Conservation (phyloP, 2,113 vertebrate species). For the Ursus arctos region DNA sequence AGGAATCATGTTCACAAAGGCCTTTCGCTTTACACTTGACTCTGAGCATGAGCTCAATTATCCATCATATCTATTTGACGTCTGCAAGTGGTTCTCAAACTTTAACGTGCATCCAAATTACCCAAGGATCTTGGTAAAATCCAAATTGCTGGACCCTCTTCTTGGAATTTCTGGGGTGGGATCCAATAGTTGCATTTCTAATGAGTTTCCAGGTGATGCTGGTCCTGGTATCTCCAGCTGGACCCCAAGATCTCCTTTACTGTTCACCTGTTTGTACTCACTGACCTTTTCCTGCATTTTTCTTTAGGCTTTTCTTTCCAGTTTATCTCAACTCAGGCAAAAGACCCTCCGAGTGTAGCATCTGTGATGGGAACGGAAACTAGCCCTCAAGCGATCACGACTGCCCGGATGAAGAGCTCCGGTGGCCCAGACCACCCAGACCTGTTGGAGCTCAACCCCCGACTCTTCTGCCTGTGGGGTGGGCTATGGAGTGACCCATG, state of each 20-base stretch:
- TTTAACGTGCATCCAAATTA: not conserved
- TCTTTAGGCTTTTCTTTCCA: not conserved
- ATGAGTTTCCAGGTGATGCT: not conserved
- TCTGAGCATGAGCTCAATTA: not conserved
- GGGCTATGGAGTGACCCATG: not conserved
- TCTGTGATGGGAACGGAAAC: not conserved
- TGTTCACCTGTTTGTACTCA: not conserved
- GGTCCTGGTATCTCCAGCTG: not conserved
- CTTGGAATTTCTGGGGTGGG: not conserved
- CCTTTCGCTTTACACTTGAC: not conserved
- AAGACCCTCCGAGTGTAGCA: not conserved
- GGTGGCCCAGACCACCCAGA: not conserved
- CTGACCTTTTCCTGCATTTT: not conserved
- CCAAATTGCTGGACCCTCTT: not conserved
- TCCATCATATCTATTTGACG: not conserved
- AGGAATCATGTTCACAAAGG: not conserved
- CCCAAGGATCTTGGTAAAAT: not conserved
- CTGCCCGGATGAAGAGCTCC: not conserved
- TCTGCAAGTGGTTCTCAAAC: not conserved
- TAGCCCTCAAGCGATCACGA: not conserved
- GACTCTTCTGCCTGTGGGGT: too few species aligned
- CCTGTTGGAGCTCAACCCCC: not conserved
- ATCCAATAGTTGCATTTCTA: not conserved
- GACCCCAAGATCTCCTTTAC: not conserved
- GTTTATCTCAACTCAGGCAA: not conserved